Percentiles rank a stretch among this genome's conserved stretches.
Conservation (phyloP, 2,113 vertebrate species). For the Poicephalus meyeri region DNA sequence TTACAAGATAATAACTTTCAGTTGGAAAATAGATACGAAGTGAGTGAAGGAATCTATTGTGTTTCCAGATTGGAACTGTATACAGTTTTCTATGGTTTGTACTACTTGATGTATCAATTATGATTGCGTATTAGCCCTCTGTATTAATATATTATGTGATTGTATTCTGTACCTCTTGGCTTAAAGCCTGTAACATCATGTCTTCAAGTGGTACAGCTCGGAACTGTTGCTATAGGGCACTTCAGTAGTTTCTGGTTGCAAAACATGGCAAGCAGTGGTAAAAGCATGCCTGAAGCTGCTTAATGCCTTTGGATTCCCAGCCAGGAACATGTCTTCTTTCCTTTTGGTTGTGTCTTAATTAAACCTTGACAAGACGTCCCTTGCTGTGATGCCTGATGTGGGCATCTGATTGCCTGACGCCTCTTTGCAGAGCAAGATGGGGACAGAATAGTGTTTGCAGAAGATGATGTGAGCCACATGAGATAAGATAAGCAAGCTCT, state of each 20-base stretch:
- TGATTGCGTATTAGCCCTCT: not conserved
- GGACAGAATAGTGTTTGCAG: not conserved
- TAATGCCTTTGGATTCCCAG: not conserved
- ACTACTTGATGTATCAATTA: not conserved
- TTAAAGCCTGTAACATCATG: not conserved
- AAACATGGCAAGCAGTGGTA: not conserved
- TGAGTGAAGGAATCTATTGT: not conserved
- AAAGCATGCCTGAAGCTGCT: not conserved
- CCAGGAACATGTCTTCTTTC: not conserved
- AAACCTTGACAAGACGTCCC: not conserved
- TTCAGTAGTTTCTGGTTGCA: not conserved
- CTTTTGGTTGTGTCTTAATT: not conserved
- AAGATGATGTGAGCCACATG: not conserved
- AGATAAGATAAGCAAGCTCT: not conserved
- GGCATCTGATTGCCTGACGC: not conserved
- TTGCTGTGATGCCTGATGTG: fast-evolving
- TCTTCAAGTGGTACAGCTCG: not conserved
- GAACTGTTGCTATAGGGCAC: not conserved
- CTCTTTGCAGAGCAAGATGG: not conserved
- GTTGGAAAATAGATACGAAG: not conserved
- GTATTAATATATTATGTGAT: not conserved
- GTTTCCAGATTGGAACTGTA: not conserved
- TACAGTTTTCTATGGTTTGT: not conserved
- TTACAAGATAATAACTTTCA: not conserved
- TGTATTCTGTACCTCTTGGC: not conserved